These are phyloP conservation scores for Drosophila kohkoa DNA, from an alignment of 1,140 invertebrate species.

Conservation along the genomic window DNA sequence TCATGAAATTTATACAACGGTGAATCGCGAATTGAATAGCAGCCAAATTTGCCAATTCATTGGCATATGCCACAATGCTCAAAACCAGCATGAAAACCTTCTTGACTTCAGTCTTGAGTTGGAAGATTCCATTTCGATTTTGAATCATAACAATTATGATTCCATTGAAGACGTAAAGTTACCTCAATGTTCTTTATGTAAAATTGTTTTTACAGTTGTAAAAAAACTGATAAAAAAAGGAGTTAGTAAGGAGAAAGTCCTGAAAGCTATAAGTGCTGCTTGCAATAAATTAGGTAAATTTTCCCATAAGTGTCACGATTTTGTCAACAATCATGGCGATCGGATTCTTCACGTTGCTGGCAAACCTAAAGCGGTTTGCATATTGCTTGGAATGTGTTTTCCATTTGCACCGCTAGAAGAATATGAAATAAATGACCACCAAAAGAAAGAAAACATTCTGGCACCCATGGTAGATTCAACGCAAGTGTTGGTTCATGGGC, in stretches of 20 bases:
- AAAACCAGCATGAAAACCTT: conserved; percentile 35
- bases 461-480: background rate
- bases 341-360: conserved; percentile 9
- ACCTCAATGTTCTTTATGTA: conserved; percentile 14
- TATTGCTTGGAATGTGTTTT: conserved; percentile 19
- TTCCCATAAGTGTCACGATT: conserved; percentile 1
- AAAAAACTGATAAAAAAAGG: conserved; percentile 3
- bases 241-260: conserved; percentile 4
- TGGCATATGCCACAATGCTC: conserved; percentile 87
- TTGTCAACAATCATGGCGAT: conserved; percentile 16
- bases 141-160: conserved; percentile 47
- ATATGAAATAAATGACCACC: background rate
- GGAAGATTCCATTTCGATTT: background rate
- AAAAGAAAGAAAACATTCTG: background rate
- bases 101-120: too few relatives aligned
- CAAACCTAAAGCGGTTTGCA: background rate
- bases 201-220: background rate
- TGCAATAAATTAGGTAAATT: conserved; percentile 17
- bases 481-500: background rate
- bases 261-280: background rate
- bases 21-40: conserved; percentile 89
- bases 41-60: conserved; percentile 88
- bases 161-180: conserved; percentile 85
- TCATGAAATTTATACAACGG: conserved; percentile 88
- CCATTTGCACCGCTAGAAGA: background rate